Conservation (phyloP, 2,888 invertebrate species). For the Orthosia gothica region DNA sequence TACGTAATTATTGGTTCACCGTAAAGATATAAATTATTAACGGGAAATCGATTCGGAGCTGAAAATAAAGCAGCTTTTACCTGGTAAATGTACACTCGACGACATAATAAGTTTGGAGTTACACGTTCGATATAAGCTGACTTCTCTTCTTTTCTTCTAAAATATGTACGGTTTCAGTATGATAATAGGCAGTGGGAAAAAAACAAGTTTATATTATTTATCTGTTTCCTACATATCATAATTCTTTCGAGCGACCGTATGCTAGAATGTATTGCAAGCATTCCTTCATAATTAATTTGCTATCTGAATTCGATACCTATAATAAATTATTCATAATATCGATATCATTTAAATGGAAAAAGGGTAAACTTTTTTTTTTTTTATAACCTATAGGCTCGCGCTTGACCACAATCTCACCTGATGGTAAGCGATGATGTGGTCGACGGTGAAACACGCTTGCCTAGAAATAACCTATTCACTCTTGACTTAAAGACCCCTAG, state of each 20-base stretch:
- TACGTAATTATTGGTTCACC: slow-evolving; percentile 25
- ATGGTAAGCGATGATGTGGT: too few species aligned
- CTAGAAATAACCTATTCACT: too few species aligned
- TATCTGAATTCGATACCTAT: slow-evolving; percentile 40
- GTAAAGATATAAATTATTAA: slow-evolving; percentile 39
- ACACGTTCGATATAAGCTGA: neutral
- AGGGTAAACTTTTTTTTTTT: slow-evolving; percentile 62
- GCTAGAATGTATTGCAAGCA: slow-evolving; percentile 27
- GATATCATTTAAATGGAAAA: slow-evolving; percentile 67
- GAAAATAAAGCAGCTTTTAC: slow-evolving; percentile 34
- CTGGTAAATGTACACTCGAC: neutral
- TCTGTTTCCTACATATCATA: too few species aligned
- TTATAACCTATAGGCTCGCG: too few species aligned
- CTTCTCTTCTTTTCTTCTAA: too few species aligned
- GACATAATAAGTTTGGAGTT: neutral
- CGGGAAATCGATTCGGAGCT: slow-evolving; percentile 36
- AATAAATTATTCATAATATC: slow-evolving; percentile 70
- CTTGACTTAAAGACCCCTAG: too few species aligned
- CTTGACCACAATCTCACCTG: too few species aligned
- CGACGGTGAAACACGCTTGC: too few species aligned
- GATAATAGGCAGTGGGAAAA: too few species aligned
- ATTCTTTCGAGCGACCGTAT: neutral
- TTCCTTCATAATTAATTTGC: slow-evolving; percentile 37
- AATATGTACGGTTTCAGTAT: too few species aligned
- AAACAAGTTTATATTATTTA: too few species aligned